Percentiles rank a stretch among this genome's conserved stretches.
Conservation (phyloP, 1,140 invertebrate species). For the Drosophila mauritiana region DNA sequence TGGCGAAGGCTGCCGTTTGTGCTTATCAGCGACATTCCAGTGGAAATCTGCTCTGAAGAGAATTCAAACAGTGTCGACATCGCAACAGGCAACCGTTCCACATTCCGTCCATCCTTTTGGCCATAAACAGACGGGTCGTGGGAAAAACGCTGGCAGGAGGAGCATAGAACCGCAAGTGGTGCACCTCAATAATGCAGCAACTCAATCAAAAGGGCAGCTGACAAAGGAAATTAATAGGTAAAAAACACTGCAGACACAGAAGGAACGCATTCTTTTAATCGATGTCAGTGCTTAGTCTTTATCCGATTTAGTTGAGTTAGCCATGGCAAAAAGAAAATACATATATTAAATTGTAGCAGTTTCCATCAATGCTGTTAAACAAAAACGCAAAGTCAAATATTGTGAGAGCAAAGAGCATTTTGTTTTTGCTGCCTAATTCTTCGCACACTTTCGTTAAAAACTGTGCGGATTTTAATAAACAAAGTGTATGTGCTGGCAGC, state of each 20-base stretch:
- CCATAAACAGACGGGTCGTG: constrained; percentile 1
- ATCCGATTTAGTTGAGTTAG: no score
- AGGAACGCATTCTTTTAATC: no score
- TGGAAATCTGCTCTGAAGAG: not conserved
- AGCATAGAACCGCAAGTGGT: constrained; percentile 5
- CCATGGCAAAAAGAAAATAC: no score
- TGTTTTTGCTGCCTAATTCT: constrained; percentile 4
- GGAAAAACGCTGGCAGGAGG: constrained; percentile 4
- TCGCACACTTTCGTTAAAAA: constrained; percentile 3
- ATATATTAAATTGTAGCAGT: no score
- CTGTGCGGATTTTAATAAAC: constrained; percentile 40
- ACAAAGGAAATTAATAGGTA: not conserved
- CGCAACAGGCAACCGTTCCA: not conserved
- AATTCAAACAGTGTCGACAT: constrained; percentile 1
- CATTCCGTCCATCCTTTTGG: not conserved
- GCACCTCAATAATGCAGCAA: constrained; percentile 13
- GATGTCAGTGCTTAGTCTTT: no score
- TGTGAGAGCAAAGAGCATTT: not conserved
- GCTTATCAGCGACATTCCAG: constrained; percentile 5
- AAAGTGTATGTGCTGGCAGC: constrained; percentile 25
- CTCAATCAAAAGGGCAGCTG: constrained; percentile 15
- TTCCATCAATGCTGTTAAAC: not conserved
- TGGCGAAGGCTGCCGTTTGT: not conserved
- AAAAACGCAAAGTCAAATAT: not conserved
- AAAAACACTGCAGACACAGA: not conserved